These are phyloP conservation scores for Esox lucius DNA, from an alignment of 2,797 vertebrate genomes.

Conservation along the genomic window DNA sequence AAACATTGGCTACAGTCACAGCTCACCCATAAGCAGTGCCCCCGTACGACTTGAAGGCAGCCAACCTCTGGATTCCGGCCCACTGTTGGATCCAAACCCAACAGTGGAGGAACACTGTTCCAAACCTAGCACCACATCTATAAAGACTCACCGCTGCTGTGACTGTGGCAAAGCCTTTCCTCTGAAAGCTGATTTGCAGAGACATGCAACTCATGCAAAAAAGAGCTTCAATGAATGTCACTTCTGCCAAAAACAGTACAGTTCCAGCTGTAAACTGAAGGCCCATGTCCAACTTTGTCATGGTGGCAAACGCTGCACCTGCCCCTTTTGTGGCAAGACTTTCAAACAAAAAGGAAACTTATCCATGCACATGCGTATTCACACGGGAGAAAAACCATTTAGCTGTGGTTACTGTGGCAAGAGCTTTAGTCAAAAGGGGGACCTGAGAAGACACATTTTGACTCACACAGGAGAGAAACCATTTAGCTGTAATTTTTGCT, in stretches of 20 bases:
- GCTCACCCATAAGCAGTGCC: neutral
- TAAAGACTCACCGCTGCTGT: neutral
- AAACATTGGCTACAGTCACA: neutral
- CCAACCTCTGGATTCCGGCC: neutral
- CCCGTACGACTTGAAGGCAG: neutral
- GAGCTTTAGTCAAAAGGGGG: neutral
- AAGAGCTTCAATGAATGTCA: neutral
- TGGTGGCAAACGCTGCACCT: neutral
- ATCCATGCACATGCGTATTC: constrained; percentile 1
- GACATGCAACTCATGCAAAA: neutral
- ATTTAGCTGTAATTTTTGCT: constrained; percentile 5
- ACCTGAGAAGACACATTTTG: neutral
- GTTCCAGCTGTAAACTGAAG: neutral
- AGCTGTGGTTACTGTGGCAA: constrained; percentile 1
- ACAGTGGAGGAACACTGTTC: neutral
- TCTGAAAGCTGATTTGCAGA: neutral
- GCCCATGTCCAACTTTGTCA: neutral
- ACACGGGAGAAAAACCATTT: neutral
- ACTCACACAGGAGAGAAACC: constrained; percentile 7
- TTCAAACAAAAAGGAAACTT: constrained; percentile 5
- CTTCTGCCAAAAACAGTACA: constrained; percentile 1
- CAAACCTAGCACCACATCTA: neutral
- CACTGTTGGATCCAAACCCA: neutral
- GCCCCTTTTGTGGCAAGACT: constrained; percentile 3
- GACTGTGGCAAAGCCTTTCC: constrained; percentile 2